Evolutionary conservation across 2,113 vertebrate genomes (phyloP), one percentile per base, ranked within the genome.

Genomic region (Scatophagus argus): DNA sequence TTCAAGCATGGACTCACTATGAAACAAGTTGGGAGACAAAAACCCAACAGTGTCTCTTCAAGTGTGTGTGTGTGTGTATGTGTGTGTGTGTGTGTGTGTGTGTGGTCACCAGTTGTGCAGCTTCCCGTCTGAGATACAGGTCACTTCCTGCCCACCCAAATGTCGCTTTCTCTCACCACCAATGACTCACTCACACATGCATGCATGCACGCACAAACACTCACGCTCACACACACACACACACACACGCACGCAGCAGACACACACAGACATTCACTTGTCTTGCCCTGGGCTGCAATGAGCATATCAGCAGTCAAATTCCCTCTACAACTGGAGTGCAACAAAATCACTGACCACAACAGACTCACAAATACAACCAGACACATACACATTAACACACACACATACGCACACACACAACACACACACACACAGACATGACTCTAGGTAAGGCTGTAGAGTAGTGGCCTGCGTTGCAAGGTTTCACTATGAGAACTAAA

Each of bases 271-370:
- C 64, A 69, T 44, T 25, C 59, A 66, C 56, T 85, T 87, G 73
- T 86, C 64, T 86, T 74, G 87, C 89, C 69, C 17, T 74, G 68
- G 78, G 89, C 88, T 83, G 65, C 80, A 75, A 88, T 91, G 81
- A 87, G 65, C 88, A 84, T 80, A 85, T 89, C 88, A 73, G 75
- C 75, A 76, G 80, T 91, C 87, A 81, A 79, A 90, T 77, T 89
- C 80, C 56, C 87, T 82, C 67, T 21, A 43, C 80, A 88, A 86
- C 83, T 83, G 67, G 71, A 89, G 78, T 87, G 82, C 77, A 89
- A 89, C 70, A 88, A 83, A 91, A 85, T 87, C 88, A 89, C 80
- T 88, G 82, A 86, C 84, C 85, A 90, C 82, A 87, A 86, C 75
- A 85, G 32, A 74, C 58, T 75, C 74, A 74, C 32, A 72, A 41